Evolutionary conservation across 2,888 invertebrate genomes (phyloP), one percentile per base, ranked within the genome.

Genomic region (Panzeria rudis): DNA sequence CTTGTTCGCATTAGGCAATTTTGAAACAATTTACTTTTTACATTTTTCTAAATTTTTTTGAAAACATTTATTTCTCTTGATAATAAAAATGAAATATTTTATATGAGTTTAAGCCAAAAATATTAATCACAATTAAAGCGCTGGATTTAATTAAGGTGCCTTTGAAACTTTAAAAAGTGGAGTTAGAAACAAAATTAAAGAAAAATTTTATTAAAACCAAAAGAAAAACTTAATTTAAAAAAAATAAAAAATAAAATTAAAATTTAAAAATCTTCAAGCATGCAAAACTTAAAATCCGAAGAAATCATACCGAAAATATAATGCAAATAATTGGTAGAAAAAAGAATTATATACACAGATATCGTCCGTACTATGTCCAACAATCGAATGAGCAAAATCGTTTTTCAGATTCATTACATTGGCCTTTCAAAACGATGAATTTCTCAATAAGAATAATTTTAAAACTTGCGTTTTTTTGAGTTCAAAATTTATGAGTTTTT

Each of bases 111-210:
- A 59, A n/a, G 44, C 6, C 50, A 41, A 38, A 20, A 41, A 54
- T 25, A 69, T 38, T 59, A 47, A 72, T 61, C 6, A 61, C 72
- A 73, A 73, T 61, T 15, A 73, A 73, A 73, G 72, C 59, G 8
- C 13, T 59, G 13, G 15, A 41, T 3, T 15, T 17, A 44, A 25
- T 35, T 23, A 64, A 52, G 4, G 52, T 81, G 73, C 68, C 41
- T 47, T 29, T n/a, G 35, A 41, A 81, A 68, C 52, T 61, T 68
- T 52, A 52, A 47, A 52, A 56, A 56, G 64, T 71, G 8, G 35
- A n/a, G 6, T 17, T 47, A 32, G 38, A 41, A 68, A 61, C n/a
- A 41, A 17, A 17, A 35, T 50, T 3, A 50, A 32, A 29, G 5
- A 8, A 25, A 25, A 54, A 25, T 25, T 20, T 20, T 56, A n/a